phyloP scores from a whole-genome alignment of 30 jellyfish, hydroid and myxozoan genomes.

The Turritopsis rubra region DNA sequence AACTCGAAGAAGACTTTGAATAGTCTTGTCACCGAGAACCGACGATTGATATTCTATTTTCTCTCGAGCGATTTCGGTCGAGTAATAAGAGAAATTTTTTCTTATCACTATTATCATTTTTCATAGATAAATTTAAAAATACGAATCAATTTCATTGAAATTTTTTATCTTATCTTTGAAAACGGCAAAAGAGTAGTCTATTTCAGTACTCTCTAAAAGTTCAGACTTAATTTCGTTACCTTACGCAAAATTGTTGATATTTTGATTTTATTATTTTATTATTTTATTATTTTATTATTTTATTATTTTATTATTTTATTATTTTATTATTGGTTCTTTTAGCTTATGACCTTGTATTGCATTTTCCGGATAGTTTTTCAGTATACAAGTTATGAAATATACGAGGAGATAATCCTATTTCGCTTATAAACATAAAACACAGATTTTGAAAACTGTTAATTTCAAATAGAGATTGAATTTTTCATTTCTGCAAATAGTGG shows the following conservation, averaged over 20 bases:
- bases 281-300: too few relatives aligned
- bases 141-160: neutral
- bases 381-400: conserved; percentile 2
- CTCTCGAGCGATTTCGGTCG: neutral
- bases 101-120: neutral
- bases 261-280: neutral
- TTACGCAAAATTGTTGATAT: neutral
- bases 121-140: too few relatives aligned
- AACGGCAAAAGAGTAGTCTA: neutral
- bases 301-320: too few relatives aligned
- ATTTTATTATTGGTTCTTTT: conserved; percentile 6
- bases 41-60: too few relatives aligned
- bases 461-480: neutral
- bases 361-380: neutral
- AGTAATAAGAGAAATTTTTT: neutral
- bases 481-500: neutral
- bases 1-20: too few relatives aligned
- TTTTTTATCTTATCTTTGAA: neutral
- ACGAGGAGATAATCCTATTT: neutral
- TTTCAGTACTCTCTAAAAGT: neutral
- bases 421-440: neutral
- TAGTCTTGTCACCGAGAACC: too few relatives aligned
- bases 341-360: neutral
- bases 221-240: neutral
- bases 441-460: neutral